phyloP scores from a whole-genome alignment of 1,140 invertebrate genomes.

The Orussus abietinus region DNA sequence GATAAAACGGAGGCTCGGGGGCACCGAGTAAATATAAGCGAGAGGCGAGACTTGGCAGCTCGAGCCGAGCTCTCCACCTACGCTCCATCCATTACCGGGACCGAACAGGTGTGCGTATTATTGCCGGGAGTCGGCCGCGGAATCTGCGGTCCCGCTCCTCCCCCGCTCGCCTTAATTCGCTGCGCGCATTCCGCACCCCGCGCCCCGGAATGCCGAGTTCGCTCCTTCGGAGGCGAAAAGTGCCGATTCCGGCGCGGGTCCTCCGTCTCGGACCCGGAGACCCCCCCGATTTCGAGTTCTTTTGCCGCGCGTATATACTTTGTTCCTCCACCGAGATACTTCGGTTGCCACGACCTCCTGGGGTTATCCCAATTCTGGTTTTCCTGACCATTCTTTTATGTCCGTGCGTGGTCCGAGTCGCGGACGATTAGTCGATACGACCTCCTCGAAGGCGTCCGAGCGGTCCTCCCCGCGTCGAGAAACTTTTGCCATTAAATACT shows the following conservation, averaged over 20 bases:
- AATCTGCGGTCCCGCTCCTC: neutral
- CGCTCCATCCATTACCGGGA: conserved; percentile 37
- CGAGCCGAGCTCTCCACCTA: conserved; percentile 33
- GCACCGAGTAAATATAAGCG: conserved; percentile 43
- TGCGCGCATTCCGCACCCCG: conserved; percentile 5
- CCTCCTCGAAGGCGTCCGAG: too few relatives aligned
- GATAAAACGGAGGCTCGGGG: conserved; percentile 11
- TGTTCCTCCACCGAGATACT: too few relatives aligned
- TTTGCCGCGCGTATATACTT: too few relatives aligned
- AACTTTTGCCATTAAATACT: conserved; percentile 36
- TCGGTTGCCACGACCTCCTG: too few relatives aligned
- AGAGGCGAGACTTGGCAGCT: conserved; percentile 41
- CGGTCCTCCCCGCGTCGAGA: conserved; percentile 6
- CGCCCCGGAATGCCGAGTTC: conserved; percentile 12
- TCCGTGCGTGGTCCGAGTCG: too few relatives aligned
- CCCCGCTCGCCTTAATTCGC: conserved; percentile 20
- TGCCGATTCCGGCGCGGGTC: too few relatives aligned
- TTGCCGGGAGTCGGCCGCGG: conserved; percentile 15
- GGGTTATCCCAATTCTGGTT: too few relatives aligned
- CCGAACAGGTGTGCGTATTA: conserved; percentile 42
- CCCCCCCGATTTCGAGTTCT: too few relatives aligned
- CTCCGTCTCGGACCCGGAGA: neutral
- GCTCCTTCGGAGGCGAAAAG: conserved; percentile 4
- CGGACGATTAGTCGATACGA: too few relatives aligned
- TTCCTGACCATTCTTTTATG: too few relatives aligned